These are phyloP conservation scores for Micrasema longulum DNA, from an alignment of 1,140 invertebrate species.

Conservation along the genomic window DNA sequence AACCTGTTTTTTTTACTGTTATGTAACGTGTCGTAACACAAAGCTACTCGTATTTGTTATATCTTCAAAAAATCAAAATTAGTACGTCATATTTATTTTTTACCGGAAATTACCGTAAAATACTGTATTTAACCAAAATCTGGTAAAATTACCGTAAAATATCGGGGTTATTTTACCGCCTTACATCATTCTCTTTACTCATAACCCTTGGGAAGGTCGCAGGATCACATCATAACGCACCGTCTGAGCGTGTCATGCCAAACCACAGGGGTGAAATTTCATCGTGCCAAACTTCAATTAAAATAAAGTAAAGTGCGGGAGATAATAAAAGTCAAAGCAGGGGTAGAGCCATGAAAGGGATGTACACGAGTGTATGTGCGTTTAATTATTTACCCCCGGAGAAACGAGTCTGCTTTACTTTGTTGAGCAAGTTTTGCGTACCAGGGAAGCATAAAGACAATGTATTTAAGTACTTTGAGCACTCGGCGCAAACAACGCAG, in stretches of 20 bases:
- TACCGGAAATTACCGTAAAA: no score
- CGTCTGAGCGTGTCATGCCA: slow-evolving; percentile 23
- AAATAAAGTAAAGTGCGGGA: slow-evolving; percentile 37
- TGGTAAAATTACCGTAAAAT: no score
- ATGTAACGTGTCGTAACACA: no score
- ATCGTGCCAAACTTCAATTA: slow-evolving; percentile 33
- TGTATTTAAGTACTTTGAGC: slow-evolving; percentile 32
- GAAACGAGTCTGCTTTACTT: slow-evolving; percentile 31
- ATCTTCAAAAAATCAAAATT: no score
- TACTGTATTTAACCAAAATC: no score
- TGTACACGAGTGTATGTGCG: slow-evolving; percentile 8
- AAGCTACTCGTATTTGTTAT: no score
- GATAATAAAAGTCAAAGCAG: slow-evolving; percentile 35
- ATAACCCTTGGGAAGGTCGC: slow-evolving; percentile 2
- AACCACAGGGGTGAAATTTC: slow-evolving; percentile 32
- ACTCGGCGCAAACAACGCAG: slow-evolving; percentile 39
- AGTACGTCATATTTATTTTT: no score
- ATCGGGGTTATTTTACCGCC: no score
- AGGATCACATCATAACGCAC: slow-evolving; percentile 7
- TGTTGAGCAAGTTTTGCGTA: slow-evolving; percentile 33
- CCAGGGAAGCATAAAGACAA: slow-evolving; percentile 37
- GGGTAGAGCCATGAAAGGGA: slow-evolving; percentile 1
- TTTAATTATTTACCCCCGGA: slow-evolving; percentile 41
- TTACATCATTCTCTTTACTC: no score
- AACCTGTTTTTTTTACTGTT: no score